phyloP scores from a whole-genome alignment of 1,140 invertebrate genomes.

The Trialeurodes vaporariorum region DNA sequence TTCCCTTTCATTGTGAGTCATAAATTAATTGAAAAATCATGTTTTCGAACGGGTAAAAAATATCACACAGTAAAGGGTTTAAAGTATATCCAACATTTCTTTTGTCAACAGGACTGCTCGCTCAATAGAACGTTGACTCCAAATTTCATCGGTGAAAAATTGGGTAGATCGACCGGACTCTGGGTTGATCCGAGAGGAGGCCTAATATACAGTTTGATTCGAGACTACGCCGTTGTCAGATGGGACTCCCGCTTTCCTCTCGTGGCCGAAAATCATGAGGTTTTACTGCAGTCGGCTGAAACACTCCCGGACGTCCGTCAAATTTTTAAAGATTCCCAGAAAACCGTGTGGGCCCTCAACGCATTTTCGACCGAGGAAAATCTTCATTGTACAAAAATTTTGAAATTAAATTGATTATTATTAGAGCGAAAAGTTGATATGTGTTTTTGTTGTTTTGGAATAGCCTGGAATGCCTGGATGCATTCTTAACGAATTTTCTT shows the following conservation, averaged over 20 bases:
- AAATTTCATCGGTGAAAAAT: conserved; percentile 31
- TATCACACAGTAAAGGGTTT: too few relatives aligned
- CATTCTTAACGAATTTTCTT: too few relatives aligned
- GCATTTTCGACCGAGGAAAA: not conserved
- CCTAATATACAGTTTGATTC: conserved; percentile 5
- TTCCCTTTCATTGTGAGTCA: too few relatives aligned
- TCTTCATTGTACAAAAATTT: not conserved
- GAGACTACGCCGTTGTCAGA: conserved; percentile 12
- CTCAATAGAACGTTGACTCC: not conserved
- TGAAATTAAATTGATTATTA: not conserved
- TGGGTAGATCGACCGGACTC: conserved; percentile 8
- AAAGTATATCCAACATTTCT: too few relatives aligned
- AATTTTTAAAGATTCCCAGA: conserved; percentile 5
- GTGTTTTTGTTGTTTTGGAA: too few relatives aligned
- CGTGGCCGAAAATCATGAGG: conserved; percentile 5
- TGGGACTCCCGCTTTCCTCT: conserved; percentile 6
- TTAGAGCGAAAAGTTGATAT: too few relatives aligned
- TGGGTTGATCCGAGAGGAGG: not conserved
- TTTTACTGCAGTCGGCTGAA: conserved; percentile 1
- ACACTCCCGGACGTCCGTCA: not conserved
- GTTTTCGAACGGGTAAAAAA: too few relatives aligned
- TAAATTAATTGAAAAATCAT: too few relatives aligned
- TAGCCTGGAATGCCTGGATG: too few relatives aligned
- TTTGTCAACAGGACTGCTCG: not conserved
- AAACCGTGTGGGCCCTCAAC: not conserved